phyloP scores from a whole-genome alignment of 53 echinoderm and acorn worm genomes.

The Luidia sarsii region DNA sequence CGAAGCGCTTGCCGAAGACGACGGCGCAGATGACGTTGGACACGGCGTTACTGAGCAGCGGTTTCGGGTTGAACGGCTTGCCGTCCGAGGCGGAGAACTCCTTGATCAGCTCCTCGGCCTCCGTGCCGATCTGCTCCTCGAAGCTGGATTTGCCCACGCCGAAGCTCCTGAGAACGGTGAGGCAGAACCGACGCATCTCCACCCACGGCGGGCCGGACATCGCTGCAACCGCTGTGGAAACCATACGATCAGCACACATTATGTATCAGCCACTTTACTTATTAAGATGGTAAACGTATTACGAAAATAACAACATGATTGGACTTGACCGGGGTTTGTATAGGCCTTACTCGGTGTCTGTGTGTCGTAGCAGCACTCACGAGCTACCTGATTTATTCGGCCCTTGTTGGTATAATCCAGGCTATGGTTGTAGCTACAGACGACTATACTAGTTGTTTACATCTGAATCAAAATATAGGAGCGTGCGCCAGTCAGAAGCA shows the following conservation, averaged over 20 bases:
- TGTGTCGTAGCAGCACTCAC: no score
- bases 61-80: conserved; percentile 27
- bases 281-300: conserved; percentile 15
- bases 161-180: conserved; percentile 34
- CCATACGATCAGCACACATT: neutral
- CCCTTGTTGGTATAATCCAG: no score
- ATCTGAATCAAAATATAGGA: no score
- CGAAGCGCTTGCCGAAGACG: conserved; percentile 37
- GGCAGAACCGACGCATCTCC: conserved; percentile 45
- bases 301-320: neutral
- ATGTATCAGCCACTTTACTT: conserved; percentile 15
- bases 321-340: no score
- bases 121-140: conserved; percentile 40
- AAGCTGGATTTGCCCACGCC: conserved; percentile 53
- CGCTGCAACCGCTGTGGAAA: conserved; percentile 18
- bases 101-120: conserved; percentile 18
- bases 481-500: no score
- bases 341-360: no score
- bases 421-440: no score
- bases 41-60: conserved; percentile 36
- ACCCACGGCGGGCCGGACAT: conserved; percentile 37
- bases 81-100: neutral
- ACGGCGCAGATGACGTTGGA: conserved; percentile 53
- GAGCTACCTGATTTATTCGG: no score
- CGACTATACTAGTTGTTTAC: no score